These are phyloP conservation scores for Typhlichthys eigenmanni DNA, from an alignment of 2,797 vertebrate species.

Conservation along the genomic window DNA sequence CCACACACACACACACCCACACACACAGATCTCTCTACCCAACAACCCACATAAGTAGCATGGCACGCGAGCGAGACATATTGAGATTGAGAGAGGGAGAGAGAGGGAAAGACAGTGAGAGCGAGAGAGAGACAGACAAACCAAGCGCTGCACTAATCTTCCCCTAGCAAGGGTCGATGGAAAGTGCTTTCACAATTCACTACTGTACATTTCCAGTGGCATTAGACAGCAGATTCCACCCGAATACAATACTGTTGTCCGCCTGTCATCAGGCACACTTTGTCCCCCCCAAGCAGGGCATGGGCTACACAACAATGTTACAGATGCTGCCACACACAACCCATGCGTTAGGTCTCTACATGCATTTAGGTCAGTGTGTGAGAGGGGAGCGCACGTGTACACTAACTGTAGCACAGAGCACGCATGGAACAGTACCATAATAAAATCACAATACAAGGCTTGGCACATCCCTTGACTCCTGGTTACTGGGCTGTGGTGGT, in stretches of 20 bases:
- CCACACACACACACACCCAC: conserved; percentile 31
- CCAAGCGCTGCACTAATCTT: conserved; percentile 12
- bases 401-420: no score
- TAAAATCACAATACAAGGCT: background rate
- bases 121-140: conserved; percentile 31
- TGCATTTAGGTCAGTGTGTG: no score
- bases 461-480: conserved; percentile 9
- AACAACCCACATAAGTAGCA: conserved; percentile 46
- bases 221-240: background rate
- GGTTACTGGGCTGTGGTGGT: conserved; percentile 43
- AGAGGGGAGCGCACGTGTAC: no score
- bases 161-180: conserved; percentile 7
- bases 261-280: background rate
- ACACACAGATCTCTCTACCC: conserved; percentile 41
- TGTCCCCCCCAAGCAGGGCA: no score
- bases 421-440: conserved; percentile 15
- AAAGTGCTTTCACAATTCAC: conserved; percentile 14
- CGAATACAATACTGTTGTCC: conserved; percentile 10
- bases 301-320: no score
- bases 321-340: no score
- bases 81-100: conserved; percentile 30
- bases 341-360: no score
- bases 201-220: conserved; percentile 5
- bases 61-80: conserved; percentile 32
- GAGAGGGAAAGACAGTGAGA: conserved; percentile 31